Percentiles rank a stretch among this genome's conserved stretches.
phyloP scores from a whole-genome alignment of 2,797 vertebrate species.

The Arremon aurantiirostris region DNA sequence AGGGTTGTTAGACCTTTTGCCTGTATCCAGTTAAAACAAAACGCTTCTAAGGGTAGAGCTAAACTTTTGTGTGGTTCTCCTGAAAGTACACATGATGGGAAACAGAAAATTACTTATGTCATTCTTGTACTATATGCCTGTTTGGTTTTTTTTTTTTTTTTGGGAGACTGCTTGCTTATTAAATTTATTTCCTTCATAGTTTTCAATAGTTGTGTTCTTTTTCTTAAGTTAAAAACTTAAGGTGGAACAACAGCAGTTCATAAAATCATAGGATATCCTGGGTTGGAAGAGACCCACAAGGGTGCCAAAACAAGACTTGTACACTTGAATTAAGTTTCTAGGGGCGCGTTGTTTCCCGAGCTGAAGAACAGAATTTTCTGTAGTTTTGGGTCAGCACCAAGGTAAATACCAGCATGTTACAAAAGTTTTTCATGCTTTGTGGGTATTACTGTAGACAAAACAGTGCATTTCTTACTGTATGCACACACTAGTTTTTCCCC shows the following conservation, averaged over 20 bases:
- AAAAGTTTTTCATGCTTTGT: not conserved
- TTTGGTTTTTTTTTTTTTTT: not conserved
- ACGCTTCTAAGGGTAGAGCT: not conserved
- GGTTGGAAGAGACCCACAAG: not conserved
- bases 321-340: not conserved
- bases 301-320: not conserved
- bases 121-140: not conserved
- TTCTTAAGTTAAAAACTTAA: not conserved
- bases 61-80: not conserved
- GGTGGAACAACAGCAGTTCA: not conserved
- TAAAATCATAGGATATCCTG: not conserved
- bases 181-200: not conserved
- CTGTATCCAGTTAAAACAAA: not conserved
- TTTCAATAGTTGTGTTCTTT: not conserved
- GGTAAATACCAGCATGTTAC: not conserved
- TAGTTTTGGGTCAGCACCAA: slow-evolving; percentile 10
- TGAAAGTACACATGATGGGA: not conserved
- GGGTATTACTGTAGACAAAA: not conserved
- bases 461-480: not conserved
- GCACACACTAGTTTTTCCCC: not conserved
- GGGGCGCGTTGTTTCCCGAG: not conserved
- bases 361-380: not conserved
- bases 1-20: not conserved
- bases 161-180: not conserved
- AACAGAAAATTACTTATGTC: not conserved